Conservation (phyloP, 2,888 invertebrate genomes). For the Abrostola tripartita region DNA sequence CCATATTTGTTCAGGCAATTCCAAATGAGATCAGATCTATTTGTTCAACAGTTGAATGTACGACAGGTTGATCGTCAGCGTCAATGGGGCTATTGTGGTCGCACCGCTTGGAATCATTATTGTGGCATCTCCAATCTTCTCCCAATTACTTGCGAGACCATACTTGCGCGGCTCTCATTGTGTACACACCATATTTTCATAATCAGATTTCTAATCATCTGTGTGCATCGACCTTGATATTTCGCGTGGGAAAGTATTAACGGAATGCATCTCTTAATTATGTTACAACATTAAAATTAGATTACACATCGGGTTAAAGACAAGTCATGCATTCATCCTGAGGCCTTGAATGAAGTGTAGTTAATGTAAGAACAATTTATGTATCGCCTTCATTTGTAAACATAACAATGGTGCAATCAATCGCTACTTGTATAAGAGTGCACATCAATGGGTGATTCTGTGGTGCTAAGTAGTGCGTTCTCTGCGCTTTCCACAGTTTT, state of each 20-base stretch:
- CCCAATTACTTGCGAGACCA: conserved; percentile 61
- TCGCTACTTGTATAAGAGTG: conserved; percentile 41
- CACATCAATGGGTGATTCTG: conserved; percentile 40
- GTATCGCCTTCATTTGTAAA: conserved; percentile 41
- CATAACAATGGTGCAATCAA: conserved; percentile 52
- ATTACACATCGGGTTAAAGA: conserved; percentile 52
- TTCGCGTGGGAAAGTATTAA: conserved; percentile 57
- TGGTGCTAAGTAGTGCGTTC: conserved; percentile 23
- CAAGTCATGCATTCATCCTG: conserved; percentile 49
- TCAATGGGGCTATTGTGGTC: conserved; percentile 60
- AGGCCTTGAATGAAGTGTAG: conserved; percentile 50
- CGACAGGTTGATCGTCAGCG: conserved; percentile 59
- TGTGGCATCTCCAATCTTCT: conserved; percentile 61
- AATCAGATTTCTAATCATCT: conserved; percentile 60
- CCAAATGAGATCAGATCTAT: conserved; percentile 58
- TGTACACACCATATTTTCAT: conserved; percentile 47
- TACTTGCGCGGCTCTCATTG: conserved; percentile 48
- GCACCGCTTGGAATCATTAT: conserved; percentile 58
- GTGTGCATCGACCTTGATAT: conserved; percentile 65
- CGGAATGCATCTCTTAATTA: conserved; percentile 51
- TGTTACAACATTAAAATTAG: conserved; percentile 55
- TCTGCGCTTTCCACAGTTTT: conserved; percentile 59
- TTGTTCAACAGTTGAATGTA: conserved; percentile 46
- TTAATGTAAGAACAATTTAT: conserved; percentile 50
- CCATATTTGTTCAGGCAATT: conserved; percentile 50